Evolutionary conservation across 2,797 vertebrate species (phyloP), one percentile per base, ranked within the genome.

Genomic region (Anguilla marmorata): DNA sequence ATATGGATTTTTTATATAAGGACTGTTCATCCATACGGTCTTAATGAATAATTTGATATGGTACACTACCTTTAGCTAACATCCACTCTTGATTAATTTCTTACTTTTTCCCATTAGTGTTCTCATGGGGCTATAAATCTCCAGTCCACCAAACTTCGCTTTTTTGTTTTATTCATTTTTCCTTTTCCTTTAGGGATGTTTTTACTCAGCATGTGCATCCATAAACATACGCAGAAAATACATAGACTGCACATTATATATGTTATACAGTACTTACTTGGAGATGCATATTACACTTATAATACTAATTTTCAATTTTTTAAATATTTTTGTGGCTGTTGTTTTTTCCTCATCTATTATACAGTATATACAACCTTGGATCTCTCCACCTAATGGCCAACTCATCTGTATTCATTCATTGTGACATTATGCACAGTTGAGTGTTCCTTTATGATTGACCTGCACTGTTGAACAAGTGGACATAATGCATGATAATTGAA

Each of bases 371-470:
- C 63, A 69, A 69, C 63, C 63, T 69, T 69, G 63, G 63, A 27
- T 69, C 63, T 69, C n/a, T 27, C 24, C n/a, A 69, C 63, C 63
- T 69, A 69, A 69, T 11, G 2, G 63, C 63, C 24, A 69, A 2
- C 58, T 63, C 1, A 63, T 69, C 63, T 69, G 63, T 69, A 69
- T 69, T 69, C 63, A 69, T 69, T 69, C 63, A 69, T 27, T 69
- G 63, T 69, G 63, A 27, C 63, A 69, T 69, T 69, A 69, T 69
- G 24, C 63, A 69, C 63, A 69, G 63, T n/a, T 69, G 63, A 69
- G 63, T 27, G n/a, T 27, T n/a, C 63, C 27, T n/a, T 69, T 69
- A 69, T 69, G 63, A 69, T 27, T 69, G 63, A 69, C 63, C 63
- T 69, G 63, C 63, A 27, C 63, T 69, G n/a, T n/a, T 69, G 63